Base-by-base conservation (phyloP, 2,888 invertebrate genomes). In the Cabera pusaria region DNA sequence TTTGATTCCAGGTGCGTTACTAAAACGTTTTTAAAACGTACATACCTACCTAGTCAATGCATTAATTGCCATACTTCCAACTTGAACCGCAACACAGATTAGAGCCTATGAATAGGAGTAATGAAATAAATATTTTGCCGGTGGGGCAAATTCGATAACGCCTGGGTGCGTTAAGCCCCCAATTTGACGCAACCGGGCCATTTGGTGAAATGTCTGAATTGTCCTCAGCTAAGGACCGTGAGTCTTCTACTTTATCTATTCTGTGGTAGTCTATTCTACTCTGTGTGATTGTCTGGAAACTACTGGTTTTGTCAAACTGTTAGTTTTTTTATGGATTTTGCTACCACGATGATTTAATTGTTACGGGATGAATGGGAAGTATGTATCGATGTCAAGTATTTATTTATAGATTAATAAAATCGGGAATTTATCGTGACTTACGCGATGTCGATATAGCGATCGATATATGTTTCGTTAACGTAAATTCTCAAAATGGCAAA, bases 41-140 rank as follows among this genome's bases (percentile, higher is more conserved):
- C n/a, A n/a, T n/a, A n/a, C n/a, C n/a, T n/a, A n/a, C n/a, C n/a
- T n/a, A n/a, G n/a, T n/a, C n/a, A n/a, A n/a, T n/a, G n/a, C n/a
- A n/a, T n/a, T n/a, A 35, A 32, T 12, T 18, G 5, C 3, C 41
- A 2, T 7, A 5, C 2, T 38, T 36, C 31, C 11, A 20, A 64
- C 51, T 68, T 64, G 24, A 14, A 53, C 76, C 29, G 73, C 63
- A 64, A 72, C 85, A 70, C 76, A 83, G 87, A 85, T 88, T 87
- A 86, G 69, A 70, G 68, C 65, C 74, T 64, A 85, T 87, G 87
- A 88, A 88, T 87, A 80, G 85, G 77, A 81, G 84, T 88, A 88
- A 88, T 88, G 87, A 87, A 88, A 88, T 87, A 88, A 88, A 88
- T 83, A 87, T 88, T 88, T 87, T 77, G 86, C 80, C 86, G 87